phyloP scores from a whole-genome alignment of 2,113 vertebrate genomes.

The Barbus barbus region DNA sequence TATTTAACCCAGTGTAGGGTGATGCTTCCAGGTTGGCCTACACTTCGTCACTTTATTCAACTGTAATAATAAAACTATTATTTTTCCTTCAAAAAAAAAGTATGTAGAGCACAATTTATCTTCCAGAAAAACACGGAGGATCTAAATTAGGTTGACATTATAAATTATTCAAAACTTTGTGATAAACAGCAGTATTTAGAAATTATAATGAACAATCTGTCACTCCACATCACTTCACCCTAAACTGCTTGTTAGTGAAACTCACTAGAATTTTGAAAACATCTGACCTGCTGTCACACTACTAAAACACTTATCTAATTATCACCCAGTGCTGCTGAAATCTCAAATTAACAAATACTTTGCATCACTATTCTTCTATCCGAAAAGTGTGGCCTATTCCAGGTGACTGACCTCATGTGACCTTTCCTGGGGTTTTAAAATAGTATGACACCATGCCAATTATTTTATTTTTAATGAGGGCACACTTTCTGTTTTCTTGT shows the following conservation, averaged over 20 bases:
- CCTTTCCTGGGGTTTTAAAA: neutral
- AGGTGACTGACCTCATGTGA: neutral
- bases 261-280: neutral
- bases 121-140: neutral
- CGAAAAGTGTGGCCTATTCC: neutral
- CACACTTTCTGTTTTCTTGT: neutral
- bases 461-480: slow-evolving; percentile 26
- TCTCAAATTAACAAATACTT: neutral
- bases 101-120: neutral
- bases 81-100: neutral
- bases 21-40: no score
- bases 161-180: neutral
- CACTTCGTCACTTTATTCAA: no score
- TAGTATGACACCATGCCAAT: neutral
- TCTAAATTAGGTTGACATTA: neutral
- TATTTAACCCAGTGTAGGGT: no score
- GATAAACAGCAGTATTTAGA: neutral
- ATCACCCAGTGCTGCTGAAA: neutral
- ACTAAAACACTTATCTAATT: neutral
- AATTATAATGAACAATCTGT: neutral
- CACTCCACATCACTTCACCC: neutral
- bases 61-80: neutral
- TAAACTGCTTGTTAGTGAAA: neutral
- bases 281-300: neutral
- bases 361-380: neutral